These are phyloP conservation scores for Elmis aenea DNA, from an alignment of 2,888 invertebrate genomes.

Conservation along the genomic window DNA sequence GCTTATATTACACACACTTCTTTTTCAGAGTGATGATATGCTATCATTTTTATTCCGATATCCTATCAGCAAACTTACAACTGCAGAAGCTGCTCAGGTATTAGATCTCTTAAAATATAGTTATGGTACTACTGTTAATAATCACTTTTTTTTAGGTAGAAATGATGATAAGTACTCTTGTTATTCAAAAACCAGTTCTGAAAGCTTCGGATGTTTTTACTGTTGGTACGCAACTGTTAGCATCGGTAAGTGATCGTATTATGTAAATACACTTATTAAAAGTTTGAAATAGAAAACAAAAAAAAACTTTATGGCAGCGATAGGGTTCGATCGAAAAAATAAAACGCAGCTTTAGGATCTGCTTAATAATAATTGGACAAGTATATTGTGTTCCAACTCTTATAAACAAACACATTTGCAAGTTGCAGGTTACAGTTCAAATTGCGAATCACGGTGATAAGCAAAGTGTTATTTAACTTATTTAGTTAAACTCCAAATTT, in stretches of 20 bases:
- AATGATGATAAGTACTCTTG: conserved; percentile 24
- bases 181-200: conserved; percentile 23
- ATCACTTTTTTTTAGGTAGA: conserved; percentile 19
- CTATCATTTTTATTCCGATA: conserved; percentile 2
- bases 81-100: conserved; percentile 1
- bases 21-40: conserved; percentile 2
- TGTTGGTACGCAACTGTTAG: conserved; percentile 23
- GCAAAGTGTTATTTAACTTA: too few relatives aligned
- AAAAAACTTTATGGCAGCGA: too few relatives aligned
- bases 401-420: too few relatives aligned
- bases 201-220: conserved; percentile 26
- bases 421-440: too few relatives aligned
- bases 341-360: too few relatives aligned
- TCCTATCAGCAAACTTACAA: conserved; percentile 1
- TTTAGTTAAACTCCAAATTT: too few relatives aligned
- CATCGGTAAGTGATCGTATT: conserved; percentile 27
- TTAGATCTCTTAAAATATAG: background rate
- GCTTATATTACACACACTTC: too few relatives aligned
- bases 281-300: too few relatives aligned
- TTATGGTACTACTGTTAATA: background rate
- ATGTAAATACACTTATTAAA: background rate
- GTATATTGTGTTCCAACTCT: too few relatives aligned
- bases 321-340: too few relatives aligned
- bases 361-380: too few relatives aligned
- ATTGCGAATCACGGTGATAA: too few relatives aligned